Evolutionary conservation across 53 echinoderm and acorn worm genomes (phyloP), one percentile per base, ranked within the genome.

Genomic region (Pentamera pediparva): DNA sequence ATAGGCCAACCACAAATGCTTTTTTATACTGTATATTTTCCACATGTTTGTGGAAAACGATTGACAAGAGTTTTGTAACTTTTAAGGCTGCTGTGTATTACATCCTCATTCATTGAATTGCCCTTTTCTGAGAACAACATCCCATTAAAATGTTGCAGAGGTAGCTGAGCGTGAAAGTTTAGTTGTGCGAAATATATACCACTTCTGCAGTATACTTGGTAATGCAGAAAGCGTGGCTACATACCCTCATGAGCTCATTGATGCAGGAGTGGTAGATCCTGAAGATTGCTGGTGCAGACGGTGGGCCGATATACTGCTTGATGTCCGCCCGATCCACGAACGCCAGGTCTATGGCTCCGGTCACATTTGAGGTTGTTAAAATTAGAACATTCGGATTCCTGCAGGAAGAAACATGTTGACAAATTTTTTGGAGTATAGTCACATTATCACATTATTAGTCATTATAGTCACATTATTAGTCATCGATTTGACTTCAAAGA

Each of bases 251-350:
- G 54, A 93, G 85, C 54, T 93, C 94, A 28, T 83, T 85, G 57
- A 93, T 54, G 33, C 94, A 93, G 15, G 94, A 89, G 21, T 84
- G 84, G 26, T 78, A 93, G 63, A 93, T 93, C 39, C 84, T 87
- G 67, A 86, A 93, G 76, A 89, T 86, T 38, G 94, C 94, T 5
- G 82, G 67, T 4, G 89, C 73, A 24, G 94, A 90, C 10, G 94
- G 94, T 3, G 85, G 85, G 17, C 94, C 94, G 26, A 93, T 90
- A 3, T 54, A 54, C 79, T 92, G 92, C 56, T 93, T 93, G 84
- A 93, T 93, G 55, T 93, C 94, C 6, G 94, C 94, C 40, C 94
- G 55, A 83, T 93, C 94, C 4, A 93, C 89, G 81, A 93, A 93
- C 6, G 94, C 94, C 28, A 93, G 79, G 65, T 93, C 94, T 13